Conservation (phyloP, 1,140 invertebrate genomes). For the Orchesella cincta region DNA sequence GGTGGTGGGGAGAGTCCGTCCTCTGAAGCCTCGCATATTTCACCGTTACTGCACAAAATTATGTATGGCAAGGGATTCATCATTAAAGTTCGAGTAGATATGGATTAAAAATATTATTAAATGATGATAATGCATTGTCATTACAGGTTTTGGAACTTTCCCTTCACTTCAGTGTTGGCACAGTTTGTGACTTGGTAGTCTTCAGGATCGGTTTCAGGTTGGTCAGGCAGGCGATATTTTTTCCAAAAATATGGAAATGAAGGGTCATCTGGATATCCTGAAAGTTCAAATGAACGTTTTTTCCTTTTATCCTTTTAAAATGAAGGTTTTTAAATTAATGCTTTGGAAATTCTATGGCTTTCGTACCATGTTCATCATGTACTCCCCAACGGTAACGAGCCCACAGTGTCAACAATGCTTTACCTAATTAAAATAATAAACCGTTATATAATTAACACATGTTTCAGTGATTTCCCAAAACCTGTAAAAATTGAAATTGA, state of each 20-base stretch:
- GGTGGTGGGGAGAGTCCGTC: not conserved
- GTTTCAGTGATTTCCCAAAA: not conserved
- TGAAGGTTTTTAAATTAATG: not conserved
- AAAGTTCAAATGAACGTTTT: not conserved
- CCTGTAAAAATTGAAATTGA: not conserved
- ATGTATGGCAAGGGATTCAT: not conserved
- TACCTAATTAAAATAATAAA: constrained; percentile 16
- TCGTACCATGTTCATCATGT: constrained; percentile 36
- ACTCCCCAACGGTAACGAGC: constrained; percentile 39
- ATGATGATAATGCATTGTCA: too few relatives aligned
- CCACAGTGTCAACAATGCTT: constrained; percentile 33
- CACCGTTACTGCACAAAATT: not conserved
- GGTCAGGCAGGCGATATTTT: not conserved
- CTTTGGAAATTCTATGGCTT: not conserved
- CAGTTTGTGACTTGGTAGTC: constrained; percentile 27
- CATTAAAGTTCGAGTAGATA: not conserved
- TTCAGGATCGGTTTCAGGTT: not conserved
- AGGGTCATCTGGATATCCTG: constrained; percentile 34
- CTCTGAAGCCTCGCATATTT: not conserved
- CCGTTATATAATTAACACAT: not conserved
- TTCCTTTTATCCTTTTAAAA: not conserved
- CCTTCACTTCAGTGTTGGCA: constrained; percentile 12
- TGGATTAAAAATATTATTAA: too few relatives aligned
- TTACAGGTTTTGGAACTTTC: constrained; percentile 31
- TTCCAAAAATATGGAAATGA: constrained; percentile 45